Percentiles rank a stretch among this genome's conserved stretches.
Conservation (phyloP, 2,797 vertebrate genomes). For the Paguma larvata region DNA sequence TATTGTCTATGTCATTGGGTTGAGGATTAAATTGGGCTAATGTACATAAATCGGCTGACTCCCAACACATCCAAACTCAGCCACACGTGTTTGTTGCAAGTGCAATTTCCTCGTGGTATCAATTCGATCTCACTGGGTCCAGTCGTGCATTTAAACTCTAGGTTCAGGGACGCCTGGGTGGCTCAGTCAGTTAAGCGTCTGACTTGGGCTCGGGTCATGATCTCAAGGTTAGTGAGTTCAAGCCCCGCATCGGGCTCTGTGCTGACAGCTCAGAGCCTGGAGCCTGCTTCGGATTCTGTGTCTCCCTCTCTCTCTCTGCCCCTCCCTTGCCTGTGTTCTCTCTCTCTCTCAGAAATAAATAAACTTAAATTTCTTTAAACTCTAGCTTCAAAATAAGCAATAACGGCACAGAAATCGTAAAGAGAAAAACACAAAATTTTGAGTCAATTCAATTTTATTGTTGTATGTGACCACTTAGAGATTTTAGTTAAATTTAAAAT, state of each 20-base stretch:
- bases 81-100: background rate
- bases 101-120: background rate
- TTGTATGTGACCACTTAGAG: background rate
- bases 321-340: no score
- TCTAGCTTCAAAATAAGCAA: background rate
- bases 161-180: no score
- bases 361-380: no score
- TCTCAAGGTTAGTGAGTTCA: no score
- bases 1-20: background rate
- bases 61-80: background rate
- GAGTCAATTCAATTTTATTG: background rate
- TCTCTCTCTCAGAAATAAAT: no score
- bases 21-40: slow-evolving; percentile 8
- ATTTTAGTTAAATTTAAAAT: background rate
- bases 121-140: background rate
- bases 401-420: background rate
- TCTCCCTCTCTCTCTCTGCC: no score
- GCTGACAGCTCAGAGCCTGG: no score
- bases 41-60: background rate
- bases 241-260: no score
- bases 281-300: no score
- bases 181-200: no score
- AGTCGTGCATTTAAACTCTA: background rate
- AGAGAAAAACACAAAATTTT: background rate
- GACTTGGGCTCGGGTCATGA: no score